phyloP scores from a whole-genome alignment of 2,888 invertebrate genomes.

The Troglohyphantes excavatus region DNA sequence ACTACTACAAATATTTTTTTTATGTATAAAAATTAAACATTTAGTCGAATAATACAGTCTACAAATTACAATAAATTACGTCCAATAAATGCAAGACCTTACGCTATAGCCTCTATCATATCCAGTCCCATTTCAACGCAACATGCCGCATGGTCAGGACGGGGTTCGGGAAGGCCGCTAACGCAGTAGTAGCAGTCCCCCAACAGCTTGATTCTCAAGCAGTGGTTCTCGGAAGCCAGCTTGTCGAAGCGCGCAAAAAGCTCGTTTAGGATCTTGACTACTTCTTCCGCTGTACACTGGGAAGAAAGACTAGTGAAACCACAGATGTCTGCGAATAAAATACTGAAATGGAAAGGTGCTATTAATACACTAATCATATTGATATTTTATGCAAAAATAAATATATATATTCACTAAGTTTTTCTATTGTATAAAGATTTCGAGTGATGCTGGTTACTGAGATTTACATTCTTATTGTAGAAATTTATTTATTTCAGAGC shows the following conservation, averaged over 20 bases:
- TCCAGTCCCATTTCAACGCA: constrained; percentile 99
- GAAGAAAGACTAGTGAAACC: constrained; percentile 90
- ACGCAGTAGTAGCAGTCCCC: constrained; percentile 95
- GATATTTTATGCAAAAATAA: too few relatives aligned
- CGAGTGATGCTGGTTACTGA: too few relatives aligned
- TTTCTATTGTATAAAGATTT: too few relatives aligned
- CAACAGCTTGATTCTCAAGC: constrained; percentile 96
- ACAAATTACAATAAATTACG: too few relatives aligned
- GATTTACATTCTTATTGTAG: too few relatives aligned
- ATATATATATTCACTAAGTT: too few relatives aligned
- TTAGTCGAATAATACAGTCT: too few relatives aligned
- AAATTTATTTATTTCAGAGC: too few relatives aligned
- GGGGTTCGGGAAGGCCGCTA: constrained; percentile 93
- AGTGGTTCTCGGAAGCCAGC: constrained; percentile 95
- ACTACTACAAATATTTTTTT: too few relatives aligned
- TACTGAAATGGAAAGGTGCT: constrained; percentile 85
- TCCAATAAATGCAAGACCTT: constrained; percentile 83
- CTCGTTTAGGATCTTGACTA: constrained; percentile 93
- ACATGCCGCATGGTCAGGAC: constrained; percentile 96
- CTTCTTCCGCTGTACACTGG: constrained; percentile 95
- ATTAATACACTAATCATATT: too few relatives aligned
- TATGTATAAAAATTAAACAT: too few relatives aligned
- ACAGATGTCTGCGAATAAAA: constrained; percentile 95
- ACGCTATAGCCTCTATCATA: constrained; percentile 99
- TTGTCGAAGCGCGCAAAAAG: constrained; percentile 95